phyloP scores from a whole-genome alignment of 2,113 vertebrate species.

The Entelurus aequoreus region DNA sequence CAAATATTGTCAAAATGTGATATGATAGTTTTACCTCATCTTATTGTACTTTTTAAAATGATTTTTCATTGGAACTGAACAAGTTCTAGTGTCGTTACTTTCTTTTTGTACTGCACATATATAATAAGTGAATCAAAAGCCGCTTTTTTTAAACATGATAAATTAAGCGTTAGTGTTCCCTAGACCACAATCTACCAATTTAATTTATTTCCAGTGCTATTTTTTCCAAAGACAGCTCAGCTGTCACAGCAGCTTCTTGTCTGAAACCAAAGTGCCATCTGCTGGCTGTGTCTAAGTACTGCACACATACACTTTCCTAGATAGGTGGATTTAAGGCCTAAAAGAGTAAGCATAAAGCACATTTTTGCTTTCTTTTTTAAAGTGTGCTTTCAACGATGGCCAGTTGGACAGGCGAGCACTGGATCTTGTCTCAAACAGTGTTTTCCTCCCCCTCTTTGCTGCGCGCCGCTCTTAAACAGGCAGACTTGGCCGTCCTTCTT shows the following conservation, averaged over 20 bases:
- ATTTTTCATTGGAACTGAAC: too few relatives aligned
- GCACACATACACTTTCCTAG: slow-evolving; percentile 44
- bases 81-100: too few relatives aligned
- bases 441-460: slow-evolving; percentile 23
- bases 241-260: slow-evolving; percentile 11
- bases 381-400: slow-evolving; percentile 56
- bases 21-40: too few relatives aligned
- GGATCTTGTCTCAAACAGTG: slow-evolving; percentile 43
- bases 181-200: not conserved
- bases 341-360: slow-evolving; percentile 49
- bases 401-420: slow-evolving; percentile 57
- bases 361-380: slow-evolving; percentile 46
- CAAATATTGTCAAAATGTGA: too few relatives aligned
- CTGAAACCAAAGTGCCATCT: slow-evolving; percentile 79
- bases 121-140: too few relatives aligned
- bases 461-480: slow-evolving; percentile 54
- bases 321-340: slow-evolving; percentile 29
- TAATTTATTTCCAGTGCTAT: not conserved
- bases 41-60: too few relatives aligned
- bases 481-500: slow-evolving; percentile 61
- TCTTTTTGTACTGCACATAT: too few relatives aligned
- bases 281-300: slow-evolving; percentile 49
- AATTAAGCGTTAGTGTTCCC: not conserved
- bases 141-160: too few relatives aligned
- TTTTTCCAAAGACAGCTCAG: not conserved